Conservation (phyloP, 1,140 invertebrate genomes). For the Eriocheir sinensis region DNA sequence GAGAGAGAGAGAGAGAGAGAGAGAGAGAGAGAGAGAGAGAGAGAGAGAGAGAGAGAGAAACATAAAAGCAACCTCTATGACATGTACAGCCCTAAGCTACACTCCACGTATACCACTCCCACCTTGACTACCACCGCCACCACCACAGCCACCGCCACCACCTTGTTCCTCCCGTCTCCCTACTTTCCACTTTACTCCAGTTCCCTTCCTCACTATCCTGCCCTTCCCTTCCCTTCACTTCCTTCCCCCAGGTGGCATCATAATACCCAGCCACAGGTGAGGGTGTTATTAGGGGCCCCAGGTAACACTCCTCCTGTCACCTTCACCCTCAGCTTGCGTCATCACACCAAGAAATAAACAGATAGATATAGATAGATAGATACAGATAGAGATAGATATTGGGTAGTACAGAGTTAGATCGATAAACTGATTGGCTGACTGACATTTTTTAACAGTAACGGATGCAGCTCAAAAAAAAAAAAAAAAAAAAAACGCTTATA, state of each 20-base stretch:
- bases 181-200: no score
- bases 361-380: no score
- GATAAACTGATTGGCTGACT: no score
- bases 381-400: no score
- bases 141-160: no score
- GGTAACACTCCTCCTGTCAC: background rate
- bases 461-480: no score
- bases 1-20: conserved; percentile 22
- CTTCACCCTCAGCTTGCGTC: background rate
- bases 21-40: conserved; percentile 22
- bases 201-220: background rate
- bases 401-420: no score
- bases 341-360: no score
- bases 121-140: no score
- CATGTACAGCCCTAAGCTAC: background rate
- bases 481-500: no score
- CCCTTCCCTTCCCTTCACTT: background rate
- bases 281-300: background rate
- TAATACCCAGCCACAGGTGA: background rate
- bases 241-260: background rate
- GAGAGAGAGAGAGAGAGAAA: background rate
- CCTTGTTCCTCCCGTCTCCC: no score
- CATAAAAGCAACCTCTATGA: background rate
- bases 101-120: background rate
- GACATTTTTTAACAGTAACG: no score